Conservation (phyloP, 1,140 invertebrate genomes). For the Trialeurodes vaporariorum region DNA sequence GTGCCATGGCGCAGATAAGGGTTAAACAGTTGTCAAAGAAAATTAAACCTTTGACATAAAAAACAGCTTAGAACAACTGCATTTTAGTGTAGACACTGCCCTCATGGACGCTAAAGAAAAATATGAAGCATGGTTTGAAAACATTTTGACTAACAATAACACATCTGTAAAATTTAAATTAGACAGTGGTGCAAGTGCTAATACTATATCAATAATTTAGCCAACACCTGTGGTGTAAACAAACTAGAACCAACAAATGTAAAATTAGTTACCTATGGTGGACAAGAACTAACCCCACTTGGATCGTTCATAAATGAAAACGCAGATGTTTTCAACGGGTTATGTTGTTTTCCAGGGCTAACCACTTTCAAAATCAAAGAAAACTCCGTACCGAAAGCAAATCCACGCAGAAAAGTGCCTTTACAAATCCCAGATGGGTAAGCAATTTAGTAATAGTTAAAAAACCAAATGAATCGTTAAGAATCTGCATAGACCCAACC, state of each 20-base stretch:
- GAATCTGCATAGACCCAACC: conserved; percentile 34
- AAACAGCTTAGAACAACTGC: too few species aligned
- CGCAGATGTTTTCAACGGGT: conserved; percentile 19
- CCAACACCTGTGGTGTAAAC: conserved; percentile 7
- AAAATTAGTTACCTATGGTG: conserved; percentile 13
- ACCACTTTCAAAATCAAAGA: conserved; percentile 18
- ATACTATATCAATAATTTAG: conserved; percentile 14
- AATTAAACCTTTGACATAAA: too few species aligned
- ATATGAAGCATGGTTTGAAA: too few species aligned
- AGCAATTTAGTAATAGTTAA: conserved; percentile 31
- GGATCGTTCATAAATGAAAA: conserved; percentile 12
- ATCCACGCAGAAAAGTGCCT: conserved; percentile 21
- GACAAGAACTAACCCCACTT: conserved; percentile 8
- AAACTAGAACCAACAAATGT: conserved; percentile 4
- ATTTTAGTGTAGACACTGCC: too few species aligned
- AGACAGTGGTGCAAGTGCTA: conserved; percentile 18
- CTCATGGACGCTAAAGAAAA: too few species aligned
- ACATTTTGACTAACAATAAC: conserved; percentile 15
- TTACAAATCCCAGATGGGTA: conserved; percentile 28
- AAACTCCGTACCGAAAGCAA: conserved; percentile 17
- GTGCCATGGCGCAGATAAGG: too few species aligned
- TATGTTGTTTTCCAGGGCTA: conserved; percentile 17
- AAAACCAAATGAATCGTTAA: conserved; percentile 30
- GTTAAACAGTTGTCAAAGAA: too few species aligned
- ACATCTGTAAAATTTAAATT: conserved; percentile 18